Evolutionary conservation across 1,140 invertebrate species (phyloP), one percentile per base, ranked within the genome.

Genomic region (Psilanteris sp.): DNA sequence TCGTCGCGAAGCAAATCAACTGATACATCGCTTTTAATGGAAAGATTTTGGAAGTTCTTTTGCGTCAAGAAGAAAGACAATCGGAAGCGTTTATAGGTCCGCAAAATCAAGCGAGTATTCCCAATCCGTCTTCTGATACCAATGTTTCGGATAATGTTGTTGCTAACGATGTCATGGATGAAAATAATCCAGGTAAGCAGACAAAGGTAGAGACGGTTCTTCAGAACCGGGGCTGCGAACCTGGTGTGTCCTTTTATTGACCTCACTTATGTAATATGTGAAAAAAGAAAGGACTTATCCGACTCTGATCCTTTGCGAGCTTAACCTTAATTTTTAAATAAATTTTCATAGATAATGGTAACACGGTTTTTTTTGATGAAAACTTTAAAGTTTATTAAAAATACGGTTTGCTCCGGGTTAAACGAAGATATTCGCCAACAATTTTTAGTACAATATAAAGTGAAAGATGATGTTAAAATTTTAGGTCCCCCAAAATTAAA

Each of bases 401-500:
- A 37, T 0, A 59, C 54, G 4, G 54, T 59, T 1, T 9, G 37
- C 7, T 27, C 26, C 3, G 54, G 54, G 0, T 7, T 59, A 5
- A n/a, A 9, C 0, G 39, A 43, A 0, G 16, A 29, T 8, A 4
- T 3, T 11, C 39, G 39, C 1, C 6, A 46, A 4, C 16, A 46
- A 4, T 8, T 61, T 11, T 15, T 59, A 15, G 6, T 11, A 0
- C 37, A 48, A 27, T 62, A 46, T 16, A 8, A 48, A 4, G 41
- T 48, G 8, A 62, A 39, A 14, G 39, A 27, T 16, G 18, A 62
- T 4, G 15, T 48, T 8, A 22, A 22, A 29, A 24, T 44, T 27
- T 37, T 62, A 9, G 43, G 57, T 1, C 57, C 57, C 3, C 57
- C 57, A 3, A 61, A 61, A 18, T 13, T 61, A 10, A 62, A 62